Percentiles rank a stretch among this genome's conserved stretches.
phyloP scores from a whole-genome alignment of 35 echinoderm and acorn worm genomes.

The Acanthaster planci region DNA sequence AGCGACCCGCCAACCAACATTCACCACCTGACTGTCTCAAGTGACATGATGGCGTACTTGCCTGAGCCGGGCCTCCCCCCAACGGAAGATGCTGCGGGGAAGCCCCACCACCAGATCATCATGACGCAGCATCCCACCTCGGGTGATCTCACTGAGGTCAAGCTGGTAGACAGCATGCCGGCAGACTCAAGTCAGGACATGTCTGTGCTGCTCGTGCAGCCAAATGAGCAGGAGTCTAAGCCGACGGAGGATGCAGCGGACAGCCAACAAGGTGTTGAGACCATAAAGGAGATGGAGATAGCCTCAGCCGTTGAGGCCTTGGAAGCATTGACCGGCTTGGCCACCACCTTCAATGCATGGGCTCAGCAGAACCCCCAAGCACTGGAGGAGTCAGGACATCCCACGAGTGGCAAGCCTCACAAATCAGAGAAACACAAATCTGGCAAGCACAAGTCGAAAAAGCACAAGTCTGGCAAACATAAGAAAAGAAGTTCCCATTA shows the following conservation, averaged over 20 bases:
- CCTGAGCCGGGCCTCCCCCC: neutral
- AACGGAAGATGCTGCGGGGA: neutral
- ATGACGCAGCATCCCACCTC: neutral
- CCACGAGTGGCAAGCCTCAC: neutral
- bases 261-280: neutral
- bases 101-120: constrained; percentile 4
- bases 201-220: neutral
- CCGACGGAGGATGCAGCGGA: neutral
- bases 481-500: constrained; percentile 9
- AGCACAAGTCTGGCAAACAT: constrained; percentile 5
- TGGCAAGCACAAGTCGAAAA: constrained; percentile 7
- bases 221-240: neutral
- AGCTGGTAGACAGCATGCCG: constrained; percentile 5
- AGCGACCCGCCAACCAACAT: neutral
- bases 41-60: constrained; percentile 15
- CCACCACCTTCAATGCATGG: constrained; percentile 21
- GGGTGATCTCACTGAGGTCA: neutral
- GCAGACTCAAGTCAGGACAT: neutral
- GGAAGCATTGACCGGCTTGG: neutral
- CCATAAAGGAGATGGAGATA: constrained; percentile 17
- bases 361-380: constrained; percentile 7
- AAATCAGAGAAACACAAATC: neutral
- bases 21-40: neutral
- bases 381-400: neutral
- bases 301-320: constrained; percentile 4